Evolutionary conservation across 2,113 vertebrate species (phyloP), one percentile per base, ranked within the genome.

Genomic region (Hemicordylus capensis): DNA sequence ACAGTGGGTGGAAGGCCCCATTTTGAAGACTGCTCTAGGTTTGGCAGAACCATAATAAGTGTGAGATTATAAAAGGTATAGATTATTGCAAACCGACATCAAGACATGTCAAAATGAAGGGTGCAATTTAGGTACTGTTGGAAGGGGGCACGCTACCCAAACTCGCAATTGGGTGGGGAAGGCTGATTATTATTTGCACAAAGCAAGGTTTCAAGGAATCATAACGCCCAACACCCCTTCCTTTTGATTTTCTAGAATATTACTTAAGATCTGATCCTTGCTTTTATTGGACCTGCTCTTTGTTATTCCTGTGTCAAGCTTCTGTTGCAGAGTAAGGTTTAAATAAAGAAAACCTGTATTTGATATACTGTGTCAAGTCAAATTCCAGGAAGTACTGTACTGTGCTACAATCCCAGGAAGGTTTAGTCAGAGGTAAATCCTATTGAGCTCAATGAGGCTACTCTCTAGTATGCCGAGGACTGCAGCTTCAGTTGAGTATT

Each of bases 31-130:
- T 89, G 80, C 89, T 86, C 90, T 92, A 91, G 61, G 89, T 89
- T 93, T 94, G 93, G 93, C 91, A 93, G 89, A 90, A 91, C 86
- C 91, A 90, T 91, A 94, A 92, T 93, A 93, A 94, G 90, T 90
- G 90, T 48, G 85, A 93, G 93, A 92, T 93, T 93, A 93, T 94
- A 91, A 92, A 87, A 84, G 66, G 76, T 92, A 92, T 90, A 86
- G 88, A 93, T 92, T 94, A 93, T 90, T 94, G 91, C 88, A 89
- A 92, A 80, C 80, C 88, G 91, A 93, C 79, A 69, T 92, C 85
- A 87, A 93, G 91, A 87, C 83, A 87, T 81, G 88, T 94, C 92
- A 91, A 77, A 73, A 89, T 74, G 91, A 75, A 92, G 66, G 83
- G 89, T 88, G 51, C 89, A 92, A 93, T 91, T 92, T 90, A 51